Conservation (phyloP, 2,113 vertebrate genomes). For the Loxodonta africana region DNA sequence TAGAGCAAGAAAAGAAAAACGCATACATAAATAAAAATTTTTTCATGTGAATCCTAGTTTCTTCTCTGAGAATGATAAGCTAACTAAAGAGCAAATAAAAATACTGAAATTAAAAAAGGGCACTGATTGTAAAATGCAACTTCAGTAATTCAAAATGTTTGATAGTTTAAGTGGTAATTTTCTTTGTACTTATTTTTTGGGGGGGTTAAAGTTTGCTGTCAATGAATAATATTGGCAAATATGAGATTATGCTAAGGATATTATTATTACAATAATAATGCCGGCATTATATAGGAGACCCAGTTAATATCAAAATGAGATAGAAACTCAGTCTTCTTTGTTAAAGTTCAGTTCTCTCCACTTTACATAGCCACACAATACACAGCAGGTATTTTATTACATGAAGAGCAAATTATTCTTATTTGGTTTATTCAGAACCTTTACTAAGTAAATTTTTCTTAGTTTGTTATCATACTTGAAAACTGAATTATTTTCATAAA, state of each 20-base stretch:
- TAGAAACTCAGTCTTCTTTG: not conserved
- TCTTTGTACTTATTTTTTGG: not conserved
- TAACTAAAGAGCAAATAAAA: not conserved
- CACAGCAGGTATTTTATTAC: constrained; percentile 9
- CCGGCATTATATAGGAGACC: not conserved
- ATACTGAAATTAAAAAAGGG: not conserved
- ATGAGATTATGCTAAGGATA: not conserved
- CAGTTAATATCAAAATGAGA: not conserved
- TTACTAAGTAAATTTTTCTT: constrained; percentile 19
- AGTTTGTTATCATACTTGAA: not conserved
- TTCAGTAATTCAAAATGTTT: not conserved
- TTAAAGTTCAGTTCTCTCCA: not conserved
- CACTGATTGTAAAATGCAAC: not conserved
- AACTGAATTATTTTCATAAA: constrained; percentile 57
- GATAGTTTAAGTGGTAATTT: not conserved
- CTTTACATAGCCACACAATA: not conserved
- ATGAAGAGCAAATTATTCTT: constrained; percentile 15
- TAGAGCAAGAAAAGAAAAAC: not conserved
- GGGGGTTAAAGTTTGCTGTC: not conserved
- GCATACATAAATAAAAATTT: not conserved
- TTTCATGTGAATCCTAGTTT: not conserved
- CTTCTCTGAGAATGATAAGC: not conserved
- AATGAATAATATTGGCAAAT: not conserved
- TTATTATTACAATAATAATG: not conserved
- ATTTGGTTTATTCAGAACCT: constrained; percentile 21